Percentiles rank a stretch among this genome's conserved stretches.
phyloP scores from a whole-genome alignment of 2,888 invertebrate species.

The Glaucopsyche alexis region DNA sequence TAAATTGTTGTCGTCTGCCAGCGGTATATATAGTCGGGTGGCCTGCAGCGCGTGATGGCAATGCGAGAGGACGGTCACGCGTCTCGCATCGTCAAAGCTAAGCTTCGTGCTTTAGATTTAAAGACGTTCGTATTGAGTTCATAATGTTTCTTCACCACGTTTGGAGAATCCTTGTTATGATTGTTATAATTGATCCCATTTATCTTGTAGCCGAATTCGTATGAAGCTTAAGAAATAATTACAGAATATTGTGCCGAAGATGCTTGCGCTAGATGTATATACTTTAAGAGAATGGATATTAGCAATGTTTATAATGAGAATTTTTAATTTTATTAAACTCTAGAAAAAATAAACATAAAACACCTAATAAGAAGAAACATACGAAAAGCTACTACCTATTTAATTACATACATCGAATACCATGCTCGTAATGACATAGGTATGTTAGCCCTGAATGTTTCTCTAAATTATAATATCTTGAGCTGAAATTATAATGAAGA shows the following conservation, averaged over 20 bases:
- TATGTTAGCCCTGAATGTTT: not conserved
- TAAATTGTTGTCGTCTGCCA: slow-evolving; percentile 7
- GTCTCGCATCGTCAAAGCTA: slow-evolving; percentile 56
- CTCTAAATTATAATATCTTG: not conserved
- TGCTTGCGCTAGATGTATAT: not conserved
- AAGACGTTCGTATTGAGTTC: slow-evolving; percentile 6
- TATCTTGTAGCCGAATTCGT: not conserved
- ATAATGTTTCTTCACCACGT: slow-evolving; percentile 13
- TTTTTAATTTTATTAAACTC: not conserved
- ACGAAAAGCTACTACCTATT: no score
- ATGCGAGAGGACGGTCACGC: slow-evolving; percentile 48
- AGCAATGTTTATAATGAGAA: not conserved
- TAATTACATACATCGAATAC: not conserved
- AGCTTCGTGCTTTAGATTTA: slow-evolving; percentile 41
- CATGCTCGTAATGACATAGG: no score
- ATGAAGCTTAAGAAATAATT: not conserved
- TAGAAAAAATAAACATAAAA: no score
- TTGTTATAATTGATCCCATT: slow-evolving; percentile 16
- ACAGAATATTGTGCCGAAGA: not conserved
- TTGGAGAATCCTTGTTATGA: not conserved
- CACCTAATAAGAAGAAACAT: no score
- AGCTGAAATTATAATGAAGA: not conserved
- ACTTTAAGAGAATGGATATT: not conserved
- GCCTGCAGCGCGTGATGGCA: slow-evolving; percentile 23
- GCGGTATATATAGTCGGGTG: slow-evolving; percentile 28